These are phyloP conservation scores for Toxostoma redivivum DNA, from an alignment of 2,113 vertebrate species.

Conservation along the genomic window DNA sequence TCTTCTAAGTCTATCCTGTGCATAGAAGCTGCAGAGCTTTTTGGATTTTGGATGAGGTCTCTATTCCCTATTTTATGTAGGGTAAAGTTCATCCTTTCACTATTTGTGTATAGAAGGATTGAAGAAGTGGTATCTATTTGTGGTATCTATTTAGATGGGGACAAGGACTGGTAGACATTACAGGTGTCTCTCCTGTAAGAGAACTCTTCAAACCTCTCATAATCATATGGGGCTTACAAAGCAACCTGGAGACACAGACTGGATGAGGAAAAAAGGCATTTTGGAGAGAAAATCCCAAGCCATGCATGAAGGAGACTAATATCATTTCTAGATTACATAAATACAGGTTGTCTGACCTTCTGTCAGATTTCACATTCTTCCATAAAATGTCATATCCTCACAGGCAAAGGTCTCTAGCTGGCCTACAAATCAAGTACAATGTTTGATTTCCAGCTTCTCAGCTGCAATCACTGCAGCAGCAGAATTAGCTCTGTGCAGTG, in stretches of 20 bases:
- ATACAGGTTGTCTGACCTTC: not conserved
- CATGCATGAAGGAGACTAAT: not conserved
- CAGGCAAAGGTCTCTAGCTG: not conserved
- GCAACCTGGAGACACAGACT: not conserved
- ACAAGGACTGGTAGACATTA: not conserved
- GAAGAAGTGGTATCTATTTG: not conserved
- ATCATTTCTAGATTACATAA: not conserved
- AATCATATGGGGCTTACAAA: not conserved
- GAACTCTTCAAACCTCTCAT: not conserved
- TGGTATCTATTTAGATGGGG: not conserved
- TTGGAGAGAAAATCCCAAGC: not conserved
- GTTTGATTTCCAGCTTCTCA: not conserved
- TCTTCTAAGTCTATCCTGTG: not conserved
- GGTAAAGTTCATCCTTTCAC: not conserved
- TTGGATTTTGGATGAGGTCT: not conserved
- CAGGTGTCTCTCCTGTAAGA: not conserved
- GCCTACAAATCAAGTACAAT: not conserved
- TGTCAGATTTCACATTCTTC: not conserved
- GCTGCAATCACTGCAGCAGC: not conserved
- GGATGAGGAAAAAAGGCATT: not conserved
- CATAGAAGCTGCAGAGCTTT: not conserved
- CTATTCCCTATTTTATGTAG: rapidly evolving
- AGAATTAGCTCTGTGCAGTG: not conserved
- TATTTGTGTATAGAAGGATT: not conserved
- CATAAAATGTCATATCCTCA: not conserved